Evolutionary conservation across 2,113 vertebrate species (phyloP).

Genomic region (Myodes glareolus): DNA sequence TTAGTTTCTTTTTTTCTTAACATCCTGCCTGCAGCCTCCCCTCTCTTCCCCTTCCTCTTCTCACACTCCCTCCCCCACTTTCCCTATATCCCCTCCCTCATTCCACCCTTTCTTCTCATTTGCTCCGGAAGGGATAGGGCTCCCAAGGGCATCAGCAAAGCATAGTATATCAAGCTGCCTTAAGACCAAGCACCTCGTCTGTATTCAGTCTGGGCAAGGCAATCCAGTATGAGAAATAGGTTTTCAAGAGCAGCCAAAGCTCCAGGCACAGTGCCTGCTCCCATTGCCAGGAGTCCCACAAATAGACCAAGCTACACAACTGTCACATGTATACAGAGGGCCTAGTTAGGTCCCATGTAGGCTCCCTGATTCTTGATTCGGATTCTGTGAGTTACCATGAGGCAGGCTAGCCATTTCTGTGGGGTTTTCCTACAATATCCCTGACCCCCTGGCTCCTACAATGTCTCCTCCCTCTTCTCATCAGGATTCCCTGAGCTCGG

Average conservation of each 20-base stretch:
- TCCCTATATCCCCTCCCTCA: not conserved
- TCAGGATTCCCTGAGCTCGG: not conserved
- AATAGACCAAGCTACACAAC: not conserved
- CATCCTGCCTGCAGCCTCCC: not conserved
- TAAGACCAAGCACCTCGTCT: not conserved
- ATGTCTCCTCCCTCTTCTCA: not conserved
- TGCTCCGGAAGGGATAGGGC: too few species aligned
- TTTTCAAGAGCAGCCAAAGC: not conserved
- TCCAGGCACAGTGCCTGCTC: not conserved
- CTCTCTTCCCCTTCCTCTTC: not conserved
- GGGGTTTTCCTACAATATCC: not conserved
- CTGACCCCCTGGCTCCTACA: not conserved
- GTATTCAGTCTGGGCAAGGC: not conserved
- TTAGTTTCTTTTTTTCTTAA: not conserved
- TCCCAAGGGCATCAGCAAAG: not conserved
- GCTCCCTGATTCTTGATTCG: not conserved
- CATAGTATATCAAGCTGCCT: not conserved
- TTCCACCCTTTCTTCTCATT: not conserved
- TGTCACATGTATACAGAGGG: not conserved
- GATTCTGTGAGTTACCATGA: not conserved
- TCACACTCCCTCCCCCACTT: not conserved
- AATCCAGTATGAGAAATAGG: not conserved
- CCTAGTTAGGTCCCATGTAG: not conserved
- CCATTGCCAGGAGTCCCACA: not conserved
- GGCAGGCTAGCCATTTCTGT: not conserved